phyloP scores from a whole-genome alignment of 1,140 invertebrate genomes.

The Bathynomus jamesi region DNA sequence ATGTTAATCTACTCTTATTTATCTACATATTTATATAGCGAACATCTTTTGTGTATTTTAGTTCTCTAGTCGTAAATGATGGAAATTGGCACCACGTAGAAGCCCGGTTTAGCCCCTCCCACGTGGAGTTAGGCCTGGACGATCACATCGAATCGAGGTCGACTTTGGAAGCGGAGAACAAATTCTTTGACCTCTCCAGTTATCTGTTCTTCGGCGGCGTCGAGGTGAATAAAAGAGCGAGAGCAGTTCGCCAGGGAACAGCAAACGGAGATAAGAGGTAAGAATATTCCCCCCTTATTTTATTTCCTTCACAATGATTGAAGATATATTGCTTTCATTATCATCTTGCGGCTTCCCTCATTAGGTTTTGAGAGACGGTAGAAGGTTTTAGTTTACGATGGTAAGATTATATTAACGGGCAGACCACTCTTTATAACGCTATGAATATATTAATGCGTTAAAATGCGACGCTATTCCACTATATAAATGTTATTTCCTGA shows the following conservation, averaged over 20 bases:
- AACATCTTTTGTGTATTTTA: background rate
- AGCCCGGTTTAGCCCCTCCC: constrained; percentile 55
- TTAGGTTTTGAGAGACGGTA: background rate
- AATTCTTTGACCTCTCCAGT: constrained; percentile 69
- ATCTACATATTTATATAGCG: background rate
- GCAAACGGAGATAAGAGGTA: constrained; percentile 51
- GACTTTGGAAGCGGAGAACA: constrained; percentile 58
- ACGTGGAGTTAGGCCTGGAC: constrained; percentile 64
- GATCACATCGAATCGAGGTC: constrained; percentile 39
- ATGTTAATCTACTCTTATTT: too few relatives aligned
- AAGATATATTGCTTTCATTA: too few relatives aligned
- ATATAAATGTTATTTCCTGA: background rate
- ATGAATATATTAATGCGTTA: background rate
- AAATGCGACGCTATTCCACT: background rate
- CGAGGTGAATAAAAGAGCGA: constrained; percentile 62
- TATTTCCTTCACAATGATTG: too few relatives aligned
- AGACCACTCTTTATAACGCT: background rate
- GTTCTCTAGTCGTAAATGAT: background rate
- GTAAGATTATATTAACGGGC: background rate
- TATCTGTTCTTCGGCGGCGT: constrained; percentile 77
- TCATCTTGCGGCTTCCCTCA: too few relatives aligned
- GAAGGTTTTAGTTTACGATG: background rate
- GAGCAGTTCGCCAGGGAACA: constrained; percentile 64
- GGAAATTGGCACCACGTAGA: constrained; percentile 64
- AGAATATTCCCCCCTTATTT: too few relatives aligned